Evolutionary conservation across 1,140 invertebrate species (phyloP), one percentile per base, ranked within the genome.

Genomic region (Cydia fagiglandana): DNA sequence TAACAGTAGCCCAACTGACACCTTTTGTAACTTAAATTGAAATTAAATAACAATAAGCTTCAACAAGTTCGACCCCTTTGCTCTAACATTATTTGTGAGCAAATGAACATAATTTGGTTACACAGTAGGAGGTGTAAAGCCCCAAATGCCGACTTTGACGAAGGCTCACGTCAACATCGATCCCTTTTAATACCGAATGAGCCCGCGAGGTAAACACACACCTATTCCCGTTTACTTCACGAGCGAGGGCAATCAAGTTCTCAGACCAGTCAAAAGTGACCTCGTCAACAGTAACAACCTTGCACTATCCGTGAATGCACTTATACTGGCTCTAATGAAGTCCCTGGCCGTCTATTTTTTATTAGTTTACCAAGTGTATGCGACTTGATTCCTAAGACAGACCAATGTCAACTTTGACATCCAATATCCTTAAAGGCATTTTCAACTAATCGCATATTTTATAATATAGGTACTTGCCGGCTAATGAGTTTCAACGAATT

Each of bases 161-260:
- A 24, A 17, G 47, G 74, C 68, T 73, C 75, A 45, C 66, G 76
- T 77, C 76, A 75, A 41, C 47, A 45, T 73, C 70, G 56, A 77
- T 75, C 74, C 75, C 76, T 73, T 70, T 64, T 73, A 77, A 74
- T 68, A 79, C 74, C 74, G 70, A 73, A 77, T 75, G 73, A 76
- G 74, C 74, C 75, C 41, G 64, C 73, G 74, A 77, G 61, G 68
- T 77, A 79, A 80, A 80, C 76, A 80, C 76, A 78, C 17, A 56
- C 17, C 9, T 45, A 68, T 64, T 41, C 74, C 66, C 64, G 30
- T 9, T 66, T 13, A 53, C 30, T 17, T 47, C 13, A 4, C 45
- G 12, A 47, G 12, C 45, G 45, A 15, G 12, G 45, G 45, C 13
- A 13, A 47, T 41, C 38, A 7, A 47, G 45, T 47, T 15, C 13